phyloP scores from a whole-genome alignment of 2,888 invertebrate genomes.

The Drosophila diplacantha region DNA sequence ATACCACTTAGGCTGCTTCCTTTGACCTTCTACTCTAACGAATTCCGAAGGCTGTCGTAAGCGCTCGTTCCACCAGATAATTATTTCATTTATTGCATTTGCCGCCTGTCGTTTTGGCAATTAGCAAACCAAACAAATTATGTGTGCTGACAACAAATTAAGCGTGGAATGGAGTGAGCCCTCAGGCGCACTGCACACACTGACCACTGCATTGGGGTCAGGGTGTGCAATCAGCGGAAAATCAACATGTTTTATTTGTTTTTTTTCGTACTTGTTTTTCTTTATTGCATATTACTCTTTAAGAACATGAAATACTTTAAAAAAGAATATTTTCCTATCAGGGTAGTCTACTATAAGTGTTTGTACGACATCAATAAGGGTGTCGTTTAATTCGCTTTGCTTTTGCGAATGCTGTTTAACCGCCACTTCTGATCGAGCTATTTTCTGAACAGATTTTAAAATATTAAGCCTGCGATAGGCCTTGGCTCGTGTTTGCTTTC shows the following conservation, averaged over 20 bases:
- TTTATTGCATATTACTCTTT: slow-evolving; percentile 42
- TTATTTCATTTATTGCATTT: slow-evolving; percentile 58
- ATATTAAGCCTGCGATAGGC: slow-evolving; percentile 51
- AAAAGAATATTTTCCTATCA: slow-evolving; percentile 47
- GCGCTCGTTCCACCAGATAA: slow-evolving; percentile 52
- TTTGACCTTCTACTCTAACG: slow-evolving; percentile 1
- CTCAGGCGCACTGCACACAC: not conserved
- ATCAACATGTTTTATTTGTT: slow-evolving; percentile 37
- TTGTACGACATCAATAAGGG: slow-evolving; percentile 51
- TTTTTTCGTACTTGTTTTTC: not conserved
- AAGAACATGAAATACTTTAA: slow-evolving; percentile 48
- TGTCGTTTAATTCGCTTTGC: slow-evolving; percentile 53
- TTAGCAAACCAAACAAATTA: slow-evolving; percentile 58
- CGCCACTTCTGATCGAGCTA: slow-evolving; percentile 38
- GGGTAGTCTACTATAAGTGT: slow-evolving; percentile 50
- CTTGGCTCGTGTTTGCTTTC: slow-evolving; percentile 58
- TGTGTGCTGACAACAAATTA: slow-evolving; percentile 24
- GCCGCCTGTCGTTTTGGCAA: slow-evolving; percentile 48
- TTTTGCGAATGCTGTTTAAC: slow-evolving; percentile 44
- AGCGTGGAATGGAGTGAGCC: not conserved
- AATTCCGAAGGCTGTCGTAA: slow-evolving; percentile 27
- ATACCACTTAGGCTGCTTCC: not conserved
- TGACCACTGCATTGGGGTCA: slow-evolving; percentile 33
- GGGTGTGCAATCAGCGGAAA: slow-evolving; percentile 35
- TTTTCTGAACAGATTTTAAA: slow-evolving; percentile 46